Evolutionary conservation across 1,140 invertebrate genomes (phyloP).

Genomic region (Micrasema minimum): DNA sequence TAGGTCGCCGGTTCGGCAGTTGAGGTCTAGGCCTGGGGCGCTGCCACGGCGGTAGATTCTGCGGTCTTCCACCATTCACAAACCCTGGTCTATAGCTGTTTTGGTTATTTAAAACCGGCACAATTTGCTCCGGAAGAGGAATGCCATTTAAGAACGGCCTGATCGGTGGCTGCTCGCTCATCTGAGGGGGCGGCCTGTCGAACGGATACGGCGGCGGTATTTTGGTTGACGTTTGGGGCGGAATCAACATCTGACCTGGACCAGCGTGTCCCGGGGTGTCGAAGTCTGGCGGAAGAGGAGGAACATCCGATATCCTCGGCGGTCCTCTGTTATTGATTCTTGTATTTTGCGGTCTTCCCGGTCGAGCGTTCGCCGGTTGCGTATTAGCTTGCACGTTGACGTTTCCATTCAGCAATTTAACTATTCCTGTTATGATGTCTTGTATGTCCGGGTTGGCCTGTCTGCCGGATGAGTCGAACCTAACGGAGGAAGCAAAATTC

Average conservation of each 20-base stretch:
- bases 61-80: slow-evolving; percentile 63
- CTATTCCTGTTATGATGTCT: slow-evolving; percentile 90
- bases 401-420: slow-evolving; percentile 88
- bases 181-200: slow-evolving; percentile 66
- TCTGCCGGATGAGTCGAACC: slow-evolving; percentile 56
- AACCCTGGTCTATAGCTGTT: slow-evolving; percentile 62
- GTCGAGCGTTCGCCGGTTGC: slow-evolving; percentile 65
- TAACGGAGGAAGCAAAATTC: slow-evolving; percentile 55
- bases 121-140: slow-evolving; percentile 79
- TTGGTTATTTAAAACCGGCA: slow-evolving; percentile 66
- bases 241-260: slow-evolving; percentile 54
- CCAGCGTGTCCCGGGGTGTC: slow-evolving; percentile 69
- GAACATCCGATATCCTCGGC: slow-evolving; percentile 80
- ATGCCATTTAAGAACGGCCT: slow-evolving; percentile 74
- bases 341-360: slow-evolving; percentile 69
- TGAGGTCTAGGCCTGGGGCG: slow-evolving; percentile 66
- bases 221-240: slow-evolving; percentile 66
- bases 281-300: slow-evolving; percentile 75
- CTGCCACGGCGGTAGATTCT: slow-evolving; percentile 70
- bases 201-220: slow-evolving; percentile 75
- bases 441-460: slow-evolving; percentile 82
- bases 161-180: slow-evolving; percentile 58
- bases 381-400: slow-evolving; percentile 83
- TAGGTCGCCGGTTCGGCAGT: slow-evolving; percentile 59
- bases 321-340: slow-evolving; percentile 91